phyloP scores from a whole-genome alignment of 2,888 invertebrate species.

The Lasioglossum zephyrum region DNA sequence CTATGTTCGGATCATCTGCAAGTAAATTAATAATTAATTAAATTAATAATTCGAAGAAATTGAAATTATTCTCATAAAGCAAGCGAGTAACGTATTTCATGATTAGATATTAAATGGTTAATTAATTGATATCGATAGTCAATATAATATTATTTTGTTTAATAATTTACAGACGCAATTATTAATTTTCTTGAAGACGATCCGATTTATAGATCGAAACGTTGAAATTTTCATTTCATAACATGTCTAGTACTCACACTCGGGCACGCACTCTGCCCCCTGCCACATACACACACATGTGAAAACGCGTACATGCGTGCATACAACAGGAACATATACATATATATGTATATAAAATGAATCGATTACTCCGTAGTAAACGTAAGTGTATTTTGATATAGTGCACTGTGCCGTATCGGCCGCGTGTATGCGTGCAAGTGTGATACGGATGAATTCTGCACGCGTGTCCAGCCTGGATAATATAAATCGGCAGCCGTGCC shows the following conservation, averaged over 20 bases:
- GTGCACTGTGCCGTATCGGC: slow-evolving; percentile 44
- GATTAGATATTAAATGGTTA: no score
- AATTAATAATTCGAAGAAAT: neutral
- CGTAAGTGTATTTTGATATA: slow-evolving; percentile 72
- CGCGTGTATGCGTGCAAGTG: slow-evolving; percentile 37
- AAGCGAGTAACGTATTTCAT: no score
- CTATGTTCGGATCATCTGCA: no score
- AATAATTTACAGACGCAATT: no score
- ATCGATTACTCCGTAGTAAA: slow-evolving; percentile 56
- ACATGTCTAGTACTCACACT: neutral
- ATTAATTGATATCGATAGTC: no score
- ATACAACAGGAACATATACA: neutral
- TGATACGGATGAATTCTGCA: slow-evolving; percentile 48
- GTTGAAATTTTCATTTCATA: no score
- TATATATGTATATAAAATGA: slow-evolving; percentile 19
- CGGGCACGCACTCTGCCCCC: neutral
- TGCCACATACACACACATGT: neutral
- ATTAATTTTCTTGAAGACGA: no score
- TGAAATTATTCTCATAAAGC: no score
- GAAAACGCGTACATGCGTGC: neutral
- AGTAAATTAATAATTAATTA: no score
- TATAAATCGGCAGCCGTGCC: slow-evolving; percentile 43
- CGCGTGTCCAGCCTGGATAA: slow-evolving; percentile 24
- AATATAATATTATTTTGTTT: no score
- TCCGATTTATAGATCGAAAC: no score